Percentiles rank a stretch among this genome's conserved stretches.
These are phyloP conservation scores for Fratercula arctica DNA, from an alignment of 2,797 vertebrate species.

Conservation along the genomic window DNA sequence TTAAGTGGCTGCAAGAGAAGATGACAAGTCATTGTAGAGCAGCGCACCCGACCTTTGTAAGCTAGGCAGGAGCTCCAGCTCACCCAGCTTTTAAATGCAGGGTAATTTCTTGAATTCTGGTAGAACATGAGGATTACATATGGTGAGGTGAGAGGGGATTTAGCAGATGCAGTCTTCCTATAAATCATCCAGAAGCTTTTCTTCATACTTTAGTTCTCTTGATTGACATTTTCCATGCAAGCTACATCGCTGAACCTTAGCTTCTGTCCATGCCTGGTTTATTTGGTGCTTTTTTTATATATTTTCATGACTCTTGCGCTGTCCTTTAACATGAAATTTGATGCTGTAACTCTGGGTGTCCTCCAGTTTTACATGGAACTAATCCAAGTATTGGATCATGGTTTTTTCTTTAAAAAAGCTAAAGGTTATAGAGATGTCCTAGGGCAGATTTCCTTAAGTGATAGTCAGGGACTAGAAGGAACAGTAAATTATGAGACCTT, in stretches of 20 bases:
- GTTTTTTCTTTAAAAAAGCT: background rate
- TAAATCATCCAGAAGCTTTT: constrained; percentile 9
- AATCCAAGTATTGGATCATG: background rate
- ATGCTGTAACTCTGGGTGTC: background rate
- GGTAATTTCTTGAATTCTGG: background rate
- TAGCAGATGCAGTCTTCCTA: background rate
- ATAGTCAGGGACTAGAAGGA: background rate
- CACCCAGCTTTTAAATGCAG: background rate
- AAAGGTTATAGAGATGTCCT: background rate
- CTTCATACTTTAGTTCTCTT: background rate
- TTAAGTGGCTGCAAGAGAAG: constrained; percentile 34
- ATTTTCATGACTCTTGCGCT: background rate
- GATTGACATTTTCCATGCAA: background rate
- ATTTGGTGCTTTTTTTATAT: background rate
- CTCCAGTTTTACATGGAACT: background rate
- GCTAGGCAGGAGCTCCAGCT: background rate
- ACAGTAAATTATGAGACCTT: background rate
- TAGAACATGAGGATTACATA: constrained; percentile 8
- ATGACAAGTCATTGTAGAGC: background rate
- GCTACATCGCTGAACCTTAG: background rate
- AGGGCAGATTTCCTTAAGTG: background rate
- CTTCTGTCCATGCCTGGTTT: background rate
- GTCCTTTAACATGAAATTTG: background rate
- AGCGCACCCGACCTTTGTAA: background rate
- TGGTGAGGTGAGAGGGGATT: background rate